Evolutionary conservation across 2,113 vertebrate species (phyloP).

Genomic region (Triplophysa dalaica): DNA sequence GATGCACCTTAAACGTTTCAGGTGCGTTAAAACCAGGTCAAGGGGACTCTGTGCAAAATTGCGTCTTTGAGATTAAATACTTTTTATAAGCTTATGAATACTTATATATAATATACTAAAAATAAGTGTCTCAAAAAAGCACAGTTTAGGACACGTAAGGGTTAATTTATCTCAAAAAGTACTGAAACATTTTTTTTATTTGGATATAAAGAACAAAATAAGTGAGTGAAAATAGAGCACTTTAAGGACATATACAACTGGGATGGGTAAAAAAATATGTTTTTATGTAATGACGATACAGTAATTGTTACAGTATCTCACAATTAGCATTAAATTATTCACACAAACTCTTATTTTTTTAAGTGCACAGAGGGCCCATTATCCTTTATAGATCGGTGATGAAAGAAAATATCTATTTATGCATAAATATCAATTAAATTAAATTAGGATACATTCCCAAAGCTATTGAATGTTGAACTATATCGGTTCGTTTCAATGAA

Average conservation of each 20-base stretch:
- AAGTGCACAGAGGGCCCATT: background rate
- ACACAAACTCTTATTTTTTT: background rate
- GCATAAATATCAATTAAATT: background rate
- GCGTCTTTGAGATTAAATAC: background rate
- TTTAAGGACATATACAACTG: too few species aligned
- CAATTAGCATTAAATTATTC: conserved; percentile 20
- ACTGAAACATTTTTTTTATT: too few species aligned
- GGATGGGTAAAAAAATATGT: background rate
- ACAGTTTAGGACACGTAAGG: too few species aligned
- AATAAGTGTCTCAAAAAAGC: too few species aligned
- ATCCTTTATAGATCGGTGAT: background rate
- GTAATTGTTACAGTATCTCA: background rate
- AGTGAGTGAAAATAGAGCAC: too few species aligned
- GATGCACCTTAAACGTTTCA: background rate
- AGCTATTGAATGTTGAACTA: background rate
- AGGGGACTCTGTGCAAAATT: background rate
- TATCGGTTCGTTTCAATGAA: too few species aligned
- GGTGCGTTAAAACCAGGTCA: conserved; percentile 29
- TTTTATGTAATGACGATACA: conserved; percentile 8
- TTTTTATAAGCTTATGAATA: conserved; percentile 8
- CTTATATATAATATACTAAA: too few species aligned
- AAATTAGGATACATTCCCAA: background rate
- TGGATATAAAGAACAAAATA: too few species aligned
- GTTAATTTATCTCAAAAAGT: too few species aligned
- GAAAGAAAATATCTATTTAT: background rate